Percentiles rank a stretch among this genome's conserved stretches.
phyloP scores from a whole-genome alignment of 2,113 vertebrate genomes.

The Tragelaphus scriptus region DNA sequence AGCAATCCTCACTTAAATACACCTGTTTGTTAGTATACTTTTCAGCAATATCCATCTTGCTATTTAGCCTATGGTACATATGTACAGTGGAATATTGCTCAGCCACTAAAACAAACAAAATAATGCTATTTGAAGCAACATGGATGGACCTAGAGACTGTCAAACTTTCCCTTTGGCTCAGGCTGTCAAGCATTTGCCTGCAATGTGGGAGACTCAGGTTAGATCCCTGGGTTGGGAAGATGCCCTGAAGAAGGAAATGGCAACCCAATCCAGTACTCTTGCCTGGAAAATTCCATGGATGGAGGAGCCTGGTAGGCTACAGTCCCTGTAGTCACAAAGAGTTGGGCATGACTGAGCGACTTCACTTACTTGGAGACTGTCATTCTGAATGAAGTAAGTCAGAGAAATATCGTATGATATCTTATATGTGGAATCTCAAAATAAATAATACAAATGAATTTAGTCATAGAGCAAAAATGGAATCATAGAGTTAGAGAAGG shows the following conservation, averaged over 20 bases:
- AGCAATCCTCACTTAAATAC: neutral
- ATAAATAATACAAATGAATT: neutral
- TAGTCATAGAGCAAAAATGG: neutral
- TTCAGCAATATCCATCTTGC: neutral
- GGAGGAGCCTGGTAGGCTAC: neutral
- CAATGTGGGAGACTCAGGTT: neutral
- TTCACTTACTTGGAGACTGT: neutral
- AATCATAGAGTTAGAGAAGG: neutral
- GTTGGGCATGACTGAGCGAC: neutral
- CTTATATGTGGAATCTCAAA: neutral
- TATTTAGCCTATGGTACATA: neutral
- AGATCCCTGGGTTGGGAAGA: neutral
- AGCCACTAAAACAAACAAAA: neutral
- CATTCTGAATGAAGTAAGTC: neutral
- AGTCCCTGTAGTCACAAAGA: neutral
- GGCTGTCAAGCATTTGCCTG: rapidly evolving
- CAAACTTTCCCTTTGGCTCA: neutral
- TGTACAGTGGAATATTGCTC: neutral
- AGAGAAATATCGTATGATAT: neutral
- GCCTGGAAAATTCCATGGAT: neutral
- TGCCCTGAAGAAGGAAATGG: neutral
- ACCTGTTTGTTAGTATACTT: neutral
- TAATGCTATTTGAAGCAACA: neutral
- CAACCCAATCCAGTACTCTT: neutral
- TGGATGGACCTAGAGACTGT: neutral